These are phyloP conservation scores for Pseudochaenichthys georgianus DNA, from an alignment of 2,797 vertebrate genomes.

Conservation along the genomic window DNA sequence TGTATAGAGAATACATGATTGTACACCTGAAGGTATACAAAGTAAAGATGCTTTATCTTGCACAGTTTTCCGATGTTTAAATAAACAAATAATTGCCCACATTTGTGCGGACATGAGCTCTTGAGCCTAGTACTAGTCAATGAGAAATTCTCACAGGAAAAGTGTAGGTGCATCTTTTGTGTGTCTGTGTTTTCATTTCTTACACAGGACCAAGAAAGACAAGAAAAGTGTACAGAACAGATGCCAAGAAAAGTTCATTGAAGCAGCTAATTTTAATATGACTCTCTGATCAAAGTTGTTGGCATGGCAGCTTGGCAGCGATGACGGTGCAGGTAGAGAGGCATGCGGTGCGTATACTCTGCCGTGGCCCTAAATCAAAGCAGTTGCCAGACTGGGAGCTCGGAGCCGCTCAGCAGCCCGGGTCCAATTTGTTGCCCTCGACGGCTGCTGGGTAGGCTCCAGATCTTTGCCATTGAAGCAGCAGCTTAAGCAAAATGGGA, in stretches of 20 bases:
- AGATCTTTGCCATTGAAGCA: constrained; percentile 16
- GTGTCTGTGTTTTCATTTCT: background rate
- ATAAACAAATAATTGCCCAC: background rate
- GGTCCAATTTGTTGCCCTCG: constrained; percentile 8
- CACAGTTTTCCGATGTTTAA: too few species aligned
- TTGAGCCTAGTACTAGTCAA: background rate
- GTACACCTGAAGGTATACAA: too few species aligned
- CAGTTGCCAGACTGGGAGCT: background rate
- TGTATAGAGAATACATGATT: too few species aligned
- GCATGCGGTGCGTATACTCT: background rate
- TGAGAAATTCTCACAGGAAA: background rate
- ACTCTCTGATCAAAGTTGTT: background rate
- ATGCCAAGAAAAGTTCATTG: background rate
- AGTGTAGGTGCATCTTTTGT: background rate
- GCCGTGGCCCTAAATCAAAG: constrained; percentile 15
- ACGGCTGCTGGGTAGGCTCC: constrained; percentile 37
- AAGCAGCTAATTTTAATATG: background rate
- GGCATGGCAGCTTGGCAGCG: background rate
- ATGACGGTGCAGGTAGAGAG: constrained; percentile 10
- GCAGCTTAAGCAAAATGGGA: constrained; percentile 29
- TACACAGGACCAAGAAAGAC: background rate
- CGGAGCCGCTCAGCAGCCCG: background rate
- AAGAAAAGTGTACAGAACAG: background rate
- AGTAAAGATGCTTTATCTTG: too few species aligned
- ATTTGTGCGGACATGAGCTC: background rate